A percentile compares a stretch with the other conserved stretches of the same genome.
Conservation (phyloP, 2,888 invertebrate species). For the Harpalus rufipes region DNA sequence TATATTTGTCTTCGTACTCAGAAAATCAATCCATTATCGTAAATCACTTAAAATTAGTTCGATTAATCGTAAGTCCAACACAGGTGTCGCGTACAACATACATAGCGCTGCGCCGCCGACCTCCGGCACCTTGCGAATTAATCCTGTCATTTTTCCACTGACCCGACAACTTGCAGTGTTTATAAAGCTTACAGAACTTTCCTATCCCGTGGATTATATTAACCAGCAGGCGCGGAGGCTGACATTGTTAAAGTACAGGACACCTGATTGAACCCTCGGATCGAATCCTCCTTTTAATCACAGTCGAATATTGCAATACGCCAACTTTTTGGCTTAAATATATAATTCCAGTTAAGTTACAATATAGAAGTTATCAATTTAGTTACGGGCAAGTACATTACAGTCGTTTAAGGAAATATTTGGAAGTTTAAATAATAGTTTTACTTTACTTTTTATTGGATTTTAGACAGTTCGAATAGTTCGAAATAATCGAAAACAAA, state of each 20-base stretch:
- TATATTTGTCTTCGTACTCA: slow-evolving; percentile 52
- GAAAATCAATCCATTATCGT: slow-evolving; percentile 48
- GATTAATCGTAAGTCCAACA: slow-evolving; percentile 52
- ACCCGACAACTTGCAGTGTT: slow-evolving; percentile 28
- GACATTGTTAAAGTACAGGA: background rate
- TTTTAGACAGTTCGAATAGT: too few species aligned
- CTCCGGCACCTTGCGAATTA: slow-evolving; percentile 30
- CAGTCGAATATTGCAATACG: background rate
- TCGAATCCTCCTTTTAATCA: background rate
- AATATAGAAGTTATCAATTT: too few species aligned
- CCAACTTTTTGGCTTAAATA: background rate
- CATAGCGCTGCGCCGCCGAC: slow-evolving; percentile 8
- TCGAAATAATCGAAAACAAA: too few species aligned
- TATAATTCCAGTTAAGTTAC: too few species aligned
- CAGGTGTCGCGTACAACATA: slow-evolving; percentile 29
- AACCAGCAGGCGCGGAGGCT: background rate
- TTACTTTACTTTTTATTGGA: too few species aligned
- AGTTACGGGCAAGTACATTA: too few species aligned
- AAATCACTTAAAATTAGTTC: slow-evolving; percentile 54
- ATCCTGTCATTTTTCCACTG: slow-evolving; percentile 42
- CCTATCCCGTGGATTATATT: background rate
- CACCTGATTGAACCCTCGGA: background rate
- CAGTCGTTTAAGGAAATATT: too few species aligned
- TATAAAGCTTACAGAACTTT: slow-evolving; percentile 5
- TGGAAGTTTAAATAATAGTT: too few species aligned